Evolutionary conservation across 1,140 invertebrate species (phyloP), one percentile per base, ranked within the genome.

Genomic region (Rhagoletis zephyria): DNA sequence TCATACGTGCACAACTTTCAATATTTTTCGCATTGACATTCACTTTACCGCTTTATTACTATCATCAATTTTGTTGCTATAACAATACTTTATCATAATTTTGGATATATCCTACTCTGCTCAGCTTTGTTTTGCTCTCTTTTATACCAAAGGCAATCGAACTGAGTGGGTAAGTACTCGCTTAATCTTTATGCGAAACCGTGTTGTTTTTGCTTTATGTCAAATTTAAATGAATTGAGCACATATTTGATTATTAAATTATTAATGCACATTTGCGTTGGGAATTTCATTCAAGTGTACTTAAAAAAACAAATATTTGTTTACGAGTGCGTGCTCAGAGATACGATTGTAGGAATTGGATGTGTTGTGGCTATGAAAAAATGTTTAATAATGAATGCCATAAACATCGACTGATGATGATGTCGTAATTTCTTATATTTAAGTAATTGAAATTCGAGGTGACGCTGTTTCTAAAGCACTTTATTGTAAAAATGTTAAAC

Each of bases 211-310:
- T 45, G 12, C 40, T n/a, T 1, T 74, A 42, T 16, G 67, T 10
- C 42, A 2, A 74, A 48, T 74, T 12, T 42, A 74, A 74, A 74
- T 74, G 45, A 16, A 74, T 74, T 74, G 42, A 4, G 42, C 45
- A 16, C 7, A 48, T 74, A 48, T 74, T 74, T 74, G 67, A 48
- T 74, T 74, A 74, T 45, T 74, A 42, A 45, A 16, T 74, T 74
- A 42, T 74, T 70, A 70, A 70, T 40, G 9, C 4, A 70, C 16
- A 74, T 48, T 5, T 10, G 12, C 14, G 2, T 74, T 45, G 42
- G 9, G 40, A 14, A 74, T 74, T 14, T 74, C 40, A 30, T 12
- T 74, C 40, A 74, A 74, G 42, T 45, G 4, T 10, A 67, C 7
- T 19, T 30, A 67, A 4, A 42, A 4, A 42, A 19, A 42, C 30